Percentiles rank a stretch among this genome's conserved stretches.
Evolutionary conservation across 53 echinoderm and acorn worm genomes (phyloP).

Genomic region (Paracentrotus lividus): DNA sequence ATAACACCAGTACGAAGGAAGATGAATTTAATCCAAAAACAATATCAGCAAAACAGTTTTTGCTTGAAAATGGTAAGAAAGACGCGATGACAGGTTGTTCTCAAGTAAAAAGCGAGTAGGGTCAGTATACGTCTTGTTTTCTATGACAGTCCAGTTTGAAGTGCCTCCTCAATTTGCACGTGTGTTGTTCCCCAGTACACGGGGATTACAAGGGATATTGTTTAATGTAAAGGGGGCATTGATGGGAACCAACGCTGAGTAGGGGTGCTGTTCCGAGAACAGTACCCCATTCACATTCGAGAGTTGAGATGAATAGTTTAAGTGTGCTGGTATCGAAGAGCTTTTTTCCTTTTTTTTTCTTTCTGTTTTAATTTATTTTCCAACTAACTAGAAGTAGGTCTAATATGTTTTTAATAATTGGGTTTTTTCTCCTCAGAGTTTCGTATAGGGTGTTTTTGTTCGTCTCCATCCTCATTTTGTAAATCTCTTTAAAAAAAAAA

Average conservation of each 20-base stretch:
- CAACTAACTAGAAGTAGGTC: not conserved
- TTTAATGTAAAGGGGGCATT: constrained; percentile 35
- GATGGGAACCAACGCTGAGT: not conserved
- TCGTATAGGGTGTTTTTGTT: too few relatives aligned
- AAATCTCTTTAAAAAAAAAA: not conserved
- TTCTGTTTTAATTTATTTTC: not conserved
- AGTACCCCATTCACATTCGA: constrained; percentile 2
- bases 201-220: constrained; percentile 26
- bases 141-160: not conserved
- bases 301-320: not conserved
- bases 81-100: not conserved
- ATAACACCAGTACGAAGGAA: too few relatives aligned
- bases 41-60: too few relatives aligned
- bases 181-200: not conserved
- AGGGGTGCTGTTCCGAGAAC: constrained; percentile 37
- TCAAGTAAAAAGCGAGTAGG: not conserved
- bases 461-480: too few relatives aligned
- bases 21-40: too few relatives aligned
- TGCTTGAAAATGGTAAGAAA: not conserved
- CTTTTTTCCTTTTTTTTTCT: too few relatives aligned
- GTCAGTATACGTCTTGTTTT: not conserved
- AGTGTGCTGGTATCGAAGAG: not conserved
- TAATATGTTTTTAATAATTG: too few relatives aligned
- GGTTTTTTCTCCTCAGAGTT: too few relatives aligned
- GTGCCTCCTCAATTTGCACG: constrained; percentile 14